phyloP scores from a whole-genome alignment of 2,888 invertebrate species.

The Drosophila merina region DNA sequence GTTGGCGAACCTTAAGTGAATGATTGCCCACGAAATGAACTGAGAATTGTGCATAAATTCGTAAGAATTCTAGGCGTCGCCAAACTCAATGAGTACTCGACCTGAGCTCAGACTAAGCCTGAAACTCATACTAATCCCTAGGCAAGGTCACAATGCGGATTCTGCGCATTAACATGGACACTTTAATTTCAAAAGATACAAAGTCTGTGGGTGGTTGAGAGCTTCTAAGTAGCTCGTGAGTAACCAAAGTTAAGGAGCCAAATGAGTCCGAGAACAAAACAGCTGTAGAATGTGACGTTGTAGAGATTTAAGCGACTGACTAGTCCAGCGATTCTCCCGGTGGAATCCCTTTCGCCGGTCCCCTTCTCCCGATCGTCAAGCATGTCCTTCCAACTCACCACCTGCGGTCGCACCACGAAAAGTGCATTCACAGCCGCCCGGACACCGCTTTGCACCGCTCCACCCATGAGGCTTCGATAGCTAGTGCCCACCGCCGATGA shows the following conservation, averaged over 20 bases:
- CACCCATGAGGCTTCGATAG: conserved; percentile 81
- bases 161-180: conserved; percentile 2
- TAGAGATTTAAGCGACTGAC: conserved; percentile 81
- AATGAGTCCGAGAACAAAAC: conserved; percentile 64
- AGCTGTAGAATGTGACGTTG: conserved; percentile 77
- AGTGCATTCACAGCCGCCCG: conserved; percentile 81
- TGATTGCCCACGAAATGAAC: conserved; percentile 64
- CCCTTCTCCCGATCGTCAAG: conserved; percentile 68
- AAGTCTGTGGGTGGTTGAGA: not conserved
- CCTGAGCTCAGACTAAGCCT: conserved; percentile 33
- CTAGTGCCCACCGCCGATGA: conserved; percentile 76
- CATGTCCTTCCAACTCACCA: conserved; percentile 80
- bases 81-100: conserved; percentile 36
- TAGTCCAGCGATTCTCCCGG: conserved; percentile 47
- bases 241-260: conserved; percentile 58
- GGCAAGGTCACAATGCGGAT: conserved; percentile 21
- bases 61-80: conserved; percentile 33
- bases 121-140: conserved; percentile 8
- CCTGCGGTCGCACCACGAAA: conserved; percentile 80
- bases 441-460: conserved; percentile 82
- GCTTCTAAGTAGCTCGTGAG: conserved; percentile 6
- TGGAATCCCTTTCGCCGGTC: conserved; percentile 23
- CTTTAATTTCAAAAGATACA: conserved; percentile 28
- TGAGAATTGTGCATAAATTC: conserved; percentile 60
- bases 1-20: conserved; percentile 66